Evolutionary conservation across 2,113 vertebrate species (phyloP).

Genomic region (Lepidothrix coronata): DNA sequence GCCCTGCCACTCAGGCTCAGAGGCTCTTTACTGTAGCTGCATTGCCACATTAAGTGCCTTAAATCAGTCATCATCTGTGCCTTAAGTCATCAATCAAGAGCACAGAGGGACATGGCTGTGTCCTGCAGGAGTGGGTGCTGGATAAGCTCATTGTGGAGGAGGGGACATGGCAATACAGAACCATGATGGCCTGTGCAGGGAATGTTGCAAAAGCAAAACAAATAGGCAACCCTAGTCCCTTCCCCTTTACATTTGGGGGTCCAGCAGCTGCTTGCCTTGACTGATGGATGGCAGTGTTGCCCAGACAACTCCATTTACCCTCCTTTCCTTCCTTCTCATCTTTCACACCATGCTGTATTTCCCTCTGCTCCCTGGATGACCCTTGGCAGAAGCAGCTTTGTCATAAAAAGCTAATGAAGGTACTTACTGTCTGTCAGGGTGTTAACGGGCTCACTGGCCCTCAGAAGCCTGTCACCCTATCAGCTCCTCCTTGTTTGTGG

Average conservation of each 20-base stretch:
- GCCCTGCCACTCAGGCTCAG: background rate
- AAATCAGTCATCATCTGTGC: background rate
- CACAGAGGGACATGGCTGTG: background rate
- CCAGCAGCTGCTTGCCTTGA: slow-evolving; percentile 69
- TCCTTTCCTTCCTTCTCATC: slow-evolving; percentile 67
- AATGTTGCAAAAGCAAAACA: slow-evolving; percentile 67
- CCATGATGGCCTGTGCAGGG: slow-evolving; percentile 49
- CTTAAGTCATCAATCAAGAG: background rate
- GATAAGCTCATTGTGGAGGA: background rate
- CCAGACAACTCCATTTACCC: slow-evolving; percentile 65
- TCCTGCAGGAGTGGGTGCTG: background rate
- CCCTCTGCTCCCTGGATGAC: slow-evolving; percentile 71
- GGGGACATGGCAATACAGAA: slow-evolving; percentile 41
- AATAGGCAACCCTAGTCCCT: slow-evolving; percentile 19
- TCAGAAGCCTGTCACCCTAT: background rate
- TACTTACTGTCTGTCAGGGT: background rate
- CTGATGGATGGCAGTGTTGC: slow-evolving; percentile 69
- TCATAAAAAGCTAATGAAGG: slow-evolving; percentile 22
- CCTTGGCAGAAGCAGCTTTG: slow-evolving; percentile 65
- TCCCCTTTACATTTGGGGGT: background rate
- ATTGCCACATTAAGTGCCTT: background rate
- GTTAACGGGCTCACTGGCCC: background rate
- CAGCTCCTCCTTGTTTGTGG: background rate
- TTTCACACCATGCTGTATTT: slow-evolving; percentile 74
- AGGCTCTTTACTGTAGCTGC: background rate